phyloP scores from a whole-genome alignment of 2,797 vertebrate genomes.

The Syngnathus rostellatus region DNA sequence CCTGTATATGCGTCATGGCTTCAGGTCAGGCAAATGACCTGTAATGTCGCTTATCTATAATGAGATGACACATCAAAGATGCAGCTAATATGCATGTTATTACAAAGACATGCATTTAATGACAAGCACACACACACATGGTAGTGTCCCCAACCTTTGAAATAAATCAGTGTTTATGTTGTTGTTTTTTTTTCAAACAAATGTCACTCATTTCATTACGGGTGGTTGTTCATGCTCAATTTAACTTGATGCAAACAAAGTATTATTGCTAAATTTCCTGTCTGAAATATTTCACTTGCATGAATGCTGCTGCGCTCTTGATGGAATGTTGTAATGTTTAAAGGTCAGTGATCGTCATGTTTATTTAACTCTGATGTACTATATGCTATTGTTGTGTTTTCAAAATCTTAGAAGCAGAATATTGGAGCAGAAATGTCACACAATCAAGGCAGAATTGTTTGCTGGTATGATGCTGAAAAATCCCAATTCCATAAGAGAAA shows the following conservation, averaged over 20 bases:
- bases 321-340: conserved; percentile 40
- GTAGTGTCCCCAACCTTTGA: neutral
- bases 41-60: neutral
- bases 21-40: too few relatives aligned
- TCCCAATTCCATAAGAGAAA: conserved; percentile 56
- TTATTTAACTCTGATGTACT: conserved; percentile 33
- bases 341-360: conserved; percentile 58
- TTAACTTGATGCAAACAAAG: conserved; percentile 33
- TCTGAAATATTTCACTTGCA: conserved; percentile 34
- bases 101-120: neutral
- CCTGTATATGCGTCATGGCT: too few relatives aligned
- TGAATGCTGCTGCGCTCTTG: conserved; percentile 32
- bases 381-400: conserved; percentile 26
- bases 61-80: neutral
- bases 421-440: conserved; percentile 39
- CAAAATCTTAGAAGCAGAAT: conserved; percentile 21
- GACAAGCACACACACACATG: neutral
- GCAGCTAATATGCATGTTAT: neutral
- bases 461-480: conserved; percentile 65
- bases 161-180: conserved; percentile 5
- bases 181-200: conserved; percentile 4
- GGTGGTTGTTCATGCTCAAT: conserved; percentile 35
- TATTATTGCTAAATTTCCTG: conserved; percentile 14
- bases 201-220: conserved; percentile 29
- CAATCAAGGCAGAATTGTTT: conserved; percentile 57